Evolutionary conservation across 2,888 invertebrate genomes (phyloP).

Genomic region (Metellina segmentata): DNA sequence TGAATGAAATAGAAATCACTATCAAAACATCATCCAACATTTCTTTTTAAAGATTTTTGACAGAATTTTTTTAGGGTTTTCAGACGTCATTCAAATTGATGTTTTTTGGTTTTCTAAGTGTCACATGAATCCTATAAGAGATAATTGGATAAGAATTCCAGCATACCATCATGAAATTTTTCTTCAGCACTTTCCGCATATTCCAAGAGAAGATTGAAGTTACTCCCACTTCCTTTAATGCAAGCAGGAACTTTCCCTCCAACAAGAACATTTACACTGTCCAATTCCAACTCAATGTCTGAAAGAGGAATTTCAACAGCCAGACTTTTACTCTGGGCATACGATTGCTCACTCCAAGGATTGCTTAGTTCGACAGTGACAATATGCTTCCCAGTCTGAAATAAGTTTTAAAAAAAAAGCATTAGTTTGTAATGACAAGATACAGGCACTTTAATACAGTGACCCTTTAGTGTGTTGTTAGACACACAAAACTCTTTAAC

Average conservation of each 20-base stretch:
- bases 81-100: too few species aligned
- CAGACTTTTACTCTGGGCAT: slow-evolving; percentile 2
- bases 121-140: too few species aligned
- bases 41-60: too few species aligned
- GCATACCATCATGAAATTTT: slow-evolving; percentile 58
- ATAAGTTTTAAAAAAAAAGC: not conserved
- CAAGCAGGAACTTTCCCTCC: slow-evolving; percentile 16
- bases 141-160: too few species aligned
- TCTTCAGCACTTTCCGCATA: slow-evolving; percentile 54
- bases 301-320: slow-evolving; percentile 70
- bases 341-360: not conserved
- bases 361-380: slow-evolving; percentile 37
- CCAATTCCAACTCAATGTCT: not conserved
- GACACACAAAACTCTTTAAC: too few species aligned
- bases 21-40: too few species aligned
- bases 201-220: slow-evolving; percentile 57
- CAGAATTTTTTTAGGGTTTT: too few species aligned
- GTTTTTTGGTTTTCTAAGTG: too few species aligned
- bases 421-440: not conserved
- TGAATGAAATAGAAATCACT: too few species aligned
- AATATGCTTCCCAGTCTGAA: slow-evolving; percentile 64
- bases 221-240: slow-evolving; percentile 53
- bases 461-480: too few species aligned
- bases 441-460: not conserved
- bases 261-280: slow-evolving; percentile 21